phyloP scores from a whole-genome alignment of 2,113 vertebrate genomes.

The Myotis brandtii region DNA sequence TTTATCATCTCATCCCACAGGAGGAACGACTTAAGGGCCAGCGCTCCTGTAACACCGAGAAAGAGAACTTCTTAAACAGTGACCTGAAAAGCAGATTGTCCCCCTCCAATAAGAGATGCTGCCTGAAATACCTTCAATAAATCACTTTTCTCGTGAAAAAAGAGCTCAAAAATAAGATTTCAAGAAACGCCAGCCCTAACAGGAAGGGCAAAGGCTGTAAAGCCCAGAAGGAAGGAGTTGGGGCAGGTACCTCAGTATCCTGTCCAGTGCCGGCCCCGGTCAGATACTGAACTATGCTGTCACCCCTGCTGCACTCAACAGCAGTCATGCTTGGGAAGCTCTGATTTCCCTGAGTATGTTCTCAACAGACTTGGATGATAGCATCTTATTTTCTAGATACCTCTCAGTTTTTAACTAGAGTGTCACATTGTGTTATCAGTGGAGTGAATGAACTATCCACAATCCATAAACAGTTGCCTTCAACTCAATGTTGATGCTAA shows the following conservation, averaged over 20 bases:
- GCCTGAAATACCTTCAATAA: constrained; percentile 26
- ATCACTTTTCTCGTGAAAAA: background rate
- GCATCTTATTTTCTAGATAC: background rate
- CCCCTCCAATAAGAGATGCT: background rate
- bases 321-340: background rate
- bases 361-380: background rate
- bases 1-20: background rate
- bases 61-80: constrained; percentile 1
- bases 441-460: background rate
- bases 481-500: background rate
- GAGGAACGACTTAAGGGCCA: background rate
- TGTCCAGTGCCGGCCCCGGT: background rate
- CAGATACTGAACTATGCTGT: background rate
- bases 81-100: background rate
- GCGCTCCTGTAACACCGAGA: background rate
- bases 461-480: background rate
- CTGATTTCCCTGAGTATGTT: background rate
- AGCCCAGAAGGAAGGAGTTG: background rate
- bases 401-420: background rate
- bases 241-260: background rate
- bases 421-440: background rate
- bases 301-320: background rate
- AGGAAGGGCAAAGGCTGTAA: background rate
- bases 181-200: background rate
- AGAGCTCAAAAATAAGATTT: background rate